Conservation (phyloP, 2,888 invertebrate species). For the Acrobasis suavella region DNA sequence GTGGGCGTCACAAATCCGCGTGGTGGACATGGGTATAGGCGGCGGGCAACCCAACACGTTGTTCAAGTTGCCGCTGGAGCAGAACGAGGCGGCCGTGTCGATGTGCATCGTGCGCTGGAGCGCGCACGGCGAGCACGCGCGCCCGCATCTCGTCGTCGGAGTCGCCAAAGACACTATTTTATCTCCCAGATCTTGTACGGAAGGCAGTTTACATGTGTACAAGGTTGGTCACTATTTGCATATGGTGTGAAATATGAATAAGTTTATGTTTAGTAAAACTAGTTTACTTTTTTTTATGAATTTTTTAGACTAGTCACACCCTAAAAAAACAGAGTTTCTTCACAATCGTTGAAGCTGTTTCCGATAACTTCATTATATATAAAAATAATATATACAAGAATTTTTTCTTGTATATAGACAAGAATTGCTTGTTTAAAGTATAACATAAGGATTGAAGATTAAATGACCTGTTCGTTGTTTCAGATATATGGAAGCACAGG, state of each 20-base stretch:
- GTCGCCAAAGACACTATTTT: constrained; percentile 95
- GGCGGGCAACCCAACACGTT: constrained; percentile 86
- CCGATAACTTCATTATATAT: too few species aligned
- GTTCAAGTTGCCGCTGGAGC: constrained; percentile 91
- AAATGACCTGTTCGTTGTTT: constrained; percentile 30
- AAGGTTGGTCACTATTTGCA: constrained; percentile 64
- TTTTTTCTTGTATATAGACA: too few species aligned
- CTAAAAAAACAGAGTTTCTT: too few species aligned
- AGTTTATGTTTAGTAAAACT: too few species aligned
- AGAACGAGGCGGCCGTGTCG: constrained; percentile 98
- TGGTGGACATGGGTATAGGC: constrained; percentile 89
- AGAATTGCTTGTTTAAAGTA: too few species aligned
- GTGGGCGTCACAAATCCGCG: constrained; percentile 96
- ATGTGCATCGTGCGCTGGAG: constrained; percentile 91
- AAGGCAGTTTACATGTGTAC: constrained; percentile 95
- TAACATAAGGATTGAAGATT: too few species aligned
- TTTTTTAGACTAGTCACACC: too few species aligned
- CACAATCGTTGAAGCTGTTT: too few species aligned
- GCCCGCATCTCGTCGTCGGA: constrained; percentile 89
- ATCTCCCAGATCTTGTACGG: constrained; percentile 91
- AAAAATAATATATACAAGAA: too few species aligned
- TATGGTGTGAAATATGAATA: too few species aligned
- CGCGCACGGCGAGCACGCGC: constrained; percentile 69
- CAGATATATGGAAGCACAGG: constrained; percentile 89
- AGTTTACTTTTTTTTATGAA: too few species aligned